phyloP scores from a whole-genome alignment of 64 coral and sea anemone genomes.

The Dendrophyllia cribrosa region DNA sequence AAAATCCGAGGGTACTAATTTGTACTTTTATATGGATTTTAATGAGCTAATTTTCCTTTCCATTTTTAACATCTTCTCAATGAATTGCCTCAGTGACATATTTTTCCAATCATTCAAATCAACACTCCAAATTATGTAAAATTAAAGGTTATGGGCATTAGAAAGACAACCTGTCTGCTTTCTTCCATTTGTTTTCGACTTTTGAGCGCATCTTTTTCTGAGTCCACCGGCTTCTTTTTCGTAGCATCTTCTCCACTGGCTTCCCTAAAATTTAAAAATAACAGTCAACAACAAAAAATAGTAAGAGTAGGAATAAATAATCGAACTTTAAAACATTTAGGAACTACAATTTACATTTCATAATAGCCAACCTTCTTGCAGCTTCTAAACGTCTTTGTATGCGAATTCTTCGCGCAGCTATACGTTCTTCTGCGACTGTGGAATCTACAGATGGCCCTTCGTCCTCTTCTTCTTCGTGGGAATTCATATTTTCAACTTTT shows the following conservation, averaged over 20 bases:
- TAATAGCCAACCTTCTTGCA: slow-evolving; percentile 79
- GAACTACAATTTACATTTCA: neutral
- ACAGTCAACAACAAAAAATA: neutral
- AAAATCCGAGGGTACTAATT: too few species aligned
- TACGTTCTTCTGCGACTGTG: slow-evolving; percentile 88
- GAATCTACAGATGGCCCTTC: slow-evolving; percentile 98
- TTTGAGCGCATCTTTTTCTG: slow-evolving; percentile 95
- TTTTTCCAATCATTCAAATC: too few species aligned
- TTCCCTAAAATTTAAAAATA: slow-evolving; percentile 49
- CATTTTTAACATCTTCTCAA: too few species aligned
- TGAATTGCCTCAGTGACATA: too few species aligned
- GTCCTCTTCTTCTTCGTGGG: slow-evolving; percentile 97
- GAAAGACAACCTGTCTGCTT: slow-evolving; percentile 80
- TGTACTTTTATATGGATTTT: too few species aligned
- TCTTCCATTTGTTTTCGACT: slow-evolving; percentile 99
- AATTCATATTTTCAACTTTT: slow-evolving; percentile 67
- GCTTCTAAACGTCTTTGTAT: slow-evolving; percentile 94
- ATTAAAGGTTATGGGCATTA: too few species aligned
- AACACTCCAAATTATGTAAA: too few species aligned
- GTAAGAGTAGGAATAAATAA: neutral
- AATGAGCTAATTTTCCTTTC: too few species aligned
- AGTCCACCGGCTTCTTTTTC: slow-evolving; percentile 92
- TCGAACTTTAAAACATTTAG: too few species aligned
- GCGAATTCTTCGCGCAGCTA: slow-evolving; percentile 91
- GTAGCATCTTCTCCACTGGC: slow-evolving; percentile 93